Conservation (phyloP, 2,113 vertebrate species). For the Oncorhynchus nerka region DNA sequence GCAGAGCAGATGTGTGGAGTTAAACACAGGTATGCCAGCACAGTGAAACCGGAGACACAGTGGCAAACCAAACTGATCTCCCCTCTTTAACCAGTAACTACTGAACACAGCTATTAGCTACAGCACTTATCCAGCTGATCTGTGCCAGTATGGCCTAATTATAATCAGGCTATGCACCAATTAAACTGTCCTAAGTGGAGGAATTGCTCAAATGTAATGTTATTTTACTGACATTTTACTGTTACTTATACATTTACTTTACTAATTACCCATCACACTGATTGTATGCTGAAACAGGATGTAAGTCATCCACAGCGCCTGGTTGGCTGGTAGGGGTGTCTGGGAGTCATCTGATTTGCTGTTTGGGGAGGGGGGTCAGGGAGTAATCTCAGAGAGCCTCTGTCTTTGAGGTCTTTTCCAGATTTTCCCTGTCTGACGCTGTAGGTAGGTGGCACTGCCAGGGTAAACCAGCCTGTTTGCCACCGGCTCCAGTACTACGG, state of each 20-base stretch:
- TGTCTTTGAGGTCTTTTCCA: neutral
- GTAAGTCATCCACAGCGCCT: neutral
- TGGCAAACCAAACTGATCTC: neutral
- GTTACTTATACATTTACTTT: too few relatives aligned
- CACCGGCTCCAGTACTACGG: conserved; percentile 4
- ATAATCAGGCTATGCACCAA: too few relatives aligned
- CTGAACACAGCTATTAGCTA: neutral
- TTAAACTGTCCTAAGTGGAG: too few relatives aligned
- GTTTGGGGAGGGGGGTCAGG: too few relatives aligned
- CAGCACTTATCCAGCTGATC: too few relatives aligned
- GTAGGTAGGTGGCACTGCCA: conserved; percentile 19
- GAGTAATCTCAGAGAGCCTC: too few relatives aligned
- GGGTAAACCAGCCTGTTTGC: conserved; percentile 30
- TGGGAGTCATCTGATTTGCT: too few relatives aligned
- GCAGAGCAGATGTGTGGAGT: conserved; percentile 8
- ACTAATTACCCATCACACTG: neutral
- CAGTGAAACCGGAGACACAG: conserved; percentile 13
- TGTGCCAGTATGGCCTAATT: too few relatives aligned
- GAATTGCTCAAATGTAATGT: too few relatives aligned
- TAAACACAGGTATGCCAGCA: conserved; percentile 8
- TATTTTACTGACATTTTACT: too few relatives aligned
- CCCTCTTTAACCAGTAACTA: neutral
- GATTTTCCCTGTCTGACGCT: conserved; percentile 15
- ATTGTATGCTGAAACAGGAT: conserved; percentile 6
- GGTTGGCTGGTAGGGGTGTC: conserved; percentile 3